Evolutionary conservation across 2,888 invertebrate species (phyloP).

Genomic region (Tricholauxania praeusta): DNA sequence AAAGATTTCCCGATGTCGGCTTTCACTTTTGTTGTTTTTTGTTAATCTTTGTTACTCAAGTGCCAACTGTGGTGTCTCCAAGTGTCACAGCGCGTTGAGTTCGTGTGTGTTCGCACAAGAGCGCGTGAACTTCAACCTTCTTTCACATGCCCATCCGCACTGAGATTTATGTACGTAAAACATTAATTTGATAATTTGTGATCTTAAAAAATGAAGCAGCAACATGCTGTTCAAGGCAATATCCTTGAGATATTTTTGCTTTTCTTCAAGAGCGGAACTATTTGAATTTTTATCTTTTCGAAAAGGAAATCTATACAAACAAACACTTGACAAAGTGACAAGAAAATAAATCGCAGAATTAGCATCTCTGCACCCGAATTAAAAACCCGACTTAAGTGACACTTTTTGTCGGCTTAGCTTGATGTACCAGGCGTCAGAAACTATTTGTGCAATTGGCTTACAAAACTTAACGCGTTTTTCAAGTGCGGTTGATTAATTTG

Average conservation of each 20-base stretch:
- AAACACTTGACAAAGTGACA: slow-evolving; percentile 28
- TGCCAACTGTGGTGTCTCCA: slow-evolving; percentile 17
- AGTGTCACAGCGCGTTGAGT: not conserved
- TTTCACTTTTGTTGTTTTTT: slow-evolving; percentile 4
- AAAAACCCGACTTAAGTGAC: no score
- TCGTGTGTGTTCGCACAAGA: slow-evolving; percentile 24
- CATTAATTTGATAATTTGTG: no score
- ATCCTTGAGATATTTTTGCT: no score
- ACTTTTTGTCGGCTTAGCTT: no score
- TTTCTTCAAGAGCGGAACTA: not conserved
- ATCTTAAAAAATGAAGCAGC: no score
- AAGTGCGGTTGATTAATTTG: not conserved
- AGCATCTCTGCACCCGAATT: not conserved
- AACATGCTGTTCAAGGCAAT: no score
- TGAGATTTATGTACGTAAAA: no score
- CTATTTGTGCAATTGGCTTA: slow-evolving; percentile 11
- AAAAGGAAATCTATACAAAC: slow-evolving; percentile 13
- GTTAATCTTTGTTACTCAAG: not conserved
- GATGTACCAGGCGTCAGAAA: no score
- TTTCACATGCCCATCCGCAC: no score
- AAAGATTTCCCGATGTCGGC: not conserved
- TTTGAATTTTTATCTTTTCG: not conserved
- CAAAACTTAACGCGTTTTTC: slow-evolving; percentile 22
- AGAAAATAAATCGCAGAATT: slow-evolving; percentile 8
- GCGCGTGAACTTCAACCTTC: not conserved